phyloP scores from a whole-genome alignment of 2,113 vertebrate genomes.

The Syngnathus typhle region DNA sequence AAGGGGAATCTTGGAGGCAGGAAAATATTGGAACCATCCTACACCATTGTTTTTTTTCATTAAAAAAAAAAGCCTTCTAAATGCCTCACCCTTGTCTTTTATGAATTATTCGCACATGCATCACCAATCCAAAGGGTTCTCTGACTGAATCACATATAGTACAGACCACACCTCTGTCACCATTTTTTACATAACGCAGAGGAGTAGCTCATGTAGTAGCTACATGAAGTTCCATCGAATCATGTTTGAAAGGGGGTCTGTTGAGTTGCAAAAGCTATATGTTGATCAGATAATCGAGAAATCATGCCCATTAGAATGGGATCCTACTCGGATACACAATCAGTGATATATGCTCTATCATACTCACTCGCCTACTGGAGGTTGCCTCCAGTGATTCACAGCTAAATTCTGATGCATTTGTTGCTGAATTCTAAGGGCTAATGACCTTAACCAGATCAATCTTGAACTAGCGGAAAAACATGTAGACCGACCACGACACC shows the following conservation, averaged over 20 bases:
- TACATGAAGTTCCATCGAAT: background rate
- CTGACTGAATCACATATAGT: background rate
- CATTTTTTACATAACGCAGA: background rate
- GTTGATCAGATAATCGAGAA: no score
- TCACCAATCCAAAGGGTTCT: background rate
- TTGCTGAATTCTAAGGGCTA: background rate
- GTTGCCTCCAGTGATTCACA: background rate
- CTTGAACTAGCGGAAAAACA: no score
- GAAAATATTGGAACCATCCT: background rate
- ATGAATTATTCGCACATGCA: background rate
- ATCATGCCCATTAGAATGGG: no score
- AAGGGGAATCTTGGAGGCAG: constrained; percentile 17
- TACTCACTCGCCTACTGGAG: background rate
- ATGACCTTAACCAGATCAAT: background rate
- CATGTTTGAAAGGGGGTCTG: background rate
- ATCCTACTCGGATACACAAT: no score
- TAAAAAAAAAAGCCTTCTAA: background rate
- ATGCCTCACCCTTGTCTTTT: background rate
- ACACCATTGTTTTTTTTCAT: background rate
- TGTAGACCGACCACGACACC: no score
- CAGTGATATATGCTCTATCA: no score
- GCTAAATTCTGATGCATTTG: background rate
- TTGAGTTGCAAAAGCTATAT: background rate
- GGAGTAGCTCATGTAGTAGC: no score
- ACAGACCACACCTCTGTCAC: background rate